Evolutionary conservation across 2,113 vertebrate genomes (phyloP), one percentile per base, ranked within the genome.

Genomic region (Azemiops feae): DNA sequence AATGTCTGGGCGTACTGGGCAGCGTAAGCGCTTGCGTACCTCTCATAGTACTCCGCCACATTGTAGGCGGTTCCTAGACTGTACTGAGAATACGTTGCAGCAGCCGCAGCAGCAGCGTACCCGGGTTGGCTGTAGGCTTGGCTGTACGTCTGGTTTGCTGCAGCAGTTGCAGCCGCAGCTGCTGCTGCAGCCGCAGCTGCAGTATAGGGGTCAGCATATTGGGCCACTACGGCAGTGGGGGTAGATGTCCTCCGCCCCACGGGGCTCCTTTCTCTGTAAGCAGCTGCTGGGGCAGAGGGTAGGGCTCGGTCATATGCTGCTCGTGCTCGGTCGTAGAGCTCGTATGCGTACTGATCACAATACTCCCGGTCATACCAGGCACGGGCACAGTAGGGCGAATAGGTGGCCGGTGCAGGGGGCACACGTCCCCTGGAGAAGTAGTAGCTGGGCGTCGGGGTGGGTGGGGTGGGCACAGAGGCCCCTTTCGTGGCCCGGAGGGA

Each of bases 231-330:
- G 11, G 95, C 90, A 87, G 95, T 53, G n/a, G 96, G 87, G 85
- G 96, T 91, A 92, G 96, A 92, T 93, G 97, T 95, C 91, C 97
- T 96, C 91, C 96, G 95, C 23, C 96, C 97, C 60, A 97, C 93
- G n/a, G 97, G 97, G 91, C 97, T 97, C 69, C 97, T 96, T 88
- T 97, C 97, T 85, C 97, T 96, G 88, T 97, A 97, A 50, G 97
- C 91, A 3, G 96, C 92, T 11, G 96, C 92, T 14, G 96, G 93
- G 39, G 95, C 93, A 27, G 95, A 91, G 0, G 96, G 94, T 43
- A 95, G 89, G 69, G 95, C 94, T 23, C 96, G 94, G 43, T 97
- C 97, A 12, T 97, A 97, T 1, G 96, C 94, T 14, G 97, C 96
- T 30, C 96, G 95, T 90, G 96, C 30, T 90, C 95, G 90, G 54